Base-by-base conservation (phyloP, 2,888 invertebrate species). In the Idaea biselata region DNA sequence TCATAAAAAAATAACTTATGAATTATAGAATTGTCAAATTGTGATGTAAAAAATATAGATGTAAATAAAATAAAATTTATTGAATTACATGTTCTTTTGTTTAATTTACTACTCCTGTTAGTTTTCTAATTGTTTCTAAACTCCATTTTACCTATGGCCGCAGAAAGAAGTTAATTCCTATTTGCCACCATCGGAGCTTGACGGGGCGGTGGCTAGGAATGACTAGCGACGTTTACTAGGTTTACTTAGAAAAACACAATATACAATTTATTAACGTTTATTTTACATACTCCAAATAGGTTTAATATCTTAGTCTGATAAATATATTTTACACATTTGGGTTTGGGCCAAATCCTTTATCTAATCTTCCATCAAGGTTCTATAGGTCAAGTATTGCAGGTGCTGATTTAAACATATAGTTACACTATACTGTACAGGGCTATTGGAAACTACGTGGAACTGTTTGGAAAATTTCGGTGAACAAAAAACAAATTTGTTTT, bases 21-120 rank as follows among this genome's bases (percentile, higher is more conserved):
- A 64, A 64, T 66, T 70, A 62, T 68, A 66, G 63, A 70, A 78
- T 75, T 77, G 74, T 81, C 76, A 83, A 86, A 83, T 82, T 86
- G 85, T 84, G 83, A 86, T 88, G 88, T 87, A 86, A 83, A 87
- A n/a, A 87, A 84, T 73, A 63, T 72, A 69, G 81, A 79, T 88
- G 84, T 89, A 88, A 88, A 89, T 89, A 89, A 88, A 88, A 89
- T 89, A 89, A 85, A 89, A 81, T 76, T 74, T 82, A 78, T 82
- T 72, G 77, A 64, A 78, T 74, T 75, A 60, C 69, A 72, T 63
- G 64, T 55, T 55, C 55, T 7, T 66, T 3, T 58, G 57, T 73
- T 70, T 74, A 58, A 68, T 72, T 73, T n/a, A 16, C 0, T 44
- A 16, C 11, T 8, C 6, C 53, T 53, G 53, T 16, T 53, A 53